These are phyloP conservation scores for Epizoanthus illoricatus DNA, from an alignment of 92 coral and sea anemone genomes.

Conservation along the genomic window DNA sequence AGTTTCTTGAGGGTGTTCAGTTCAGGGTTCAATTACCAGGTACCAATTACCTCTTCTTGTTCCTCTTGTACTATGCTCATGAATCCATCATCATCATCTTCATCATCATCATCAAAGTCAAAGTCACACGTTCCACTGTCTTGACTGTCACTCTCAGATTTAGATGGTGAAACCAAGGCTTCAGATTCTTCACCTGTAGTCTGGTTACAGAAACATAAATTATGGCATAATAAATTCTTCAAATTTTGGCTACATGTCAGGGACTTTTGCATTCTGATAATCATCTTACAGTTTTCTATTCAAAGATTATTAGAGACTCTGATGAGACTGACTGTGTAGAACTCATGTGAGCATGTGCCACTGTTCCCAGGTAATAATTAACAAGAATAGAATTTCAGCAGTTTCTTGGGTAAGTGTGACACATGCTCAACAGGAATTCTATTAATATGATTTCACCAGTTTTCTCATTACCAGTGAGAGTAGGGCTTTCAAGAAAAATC, in stretches of 20 bases:
- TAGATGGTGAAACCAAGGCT: slow-evolving; percentile 57
- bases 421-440: not conserved
- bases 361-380: too few relatives aligned
- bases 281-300: too few relatives aligned
- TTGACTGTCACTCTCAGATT: slow-evolving; percentile 56
- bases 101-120: slow-evolving; percentile 53
- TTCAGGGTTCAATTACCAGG: not conserved
- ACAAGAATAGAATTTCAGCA: too few relatives aligned
- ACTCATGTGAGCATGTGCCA: too few relatives aligned
- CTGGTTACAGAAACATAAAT: slow-evolving; percentile 11
- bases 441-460: not conserved
- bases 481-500: not conserved
- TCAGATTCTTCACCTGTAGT: slow-evolving; percentile 1
- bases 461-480: not conserved
- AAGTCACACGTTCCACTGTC: slow-evolving; percentile 72
- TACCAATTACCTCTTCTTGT: slow-evolving; percentile 59
- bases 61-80: slow-evolving; percentile 81
- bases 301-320: not conserved
- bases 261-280: not conserved
- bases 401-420: too few relatives aligned
- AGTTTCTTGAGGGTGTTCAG: not conserved
- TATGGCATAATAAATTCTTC: not conserved
- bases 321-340: too few relatives aligned
- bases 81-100: slow-evolving; percentile 91
- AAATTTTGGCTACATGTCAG: not conserved